Evolutionary conservation across 2,888 invertebrate species (phyloP), one percentile per base, ranked within the genome.

Genomic region (Calephelis perditalis): DNA sequence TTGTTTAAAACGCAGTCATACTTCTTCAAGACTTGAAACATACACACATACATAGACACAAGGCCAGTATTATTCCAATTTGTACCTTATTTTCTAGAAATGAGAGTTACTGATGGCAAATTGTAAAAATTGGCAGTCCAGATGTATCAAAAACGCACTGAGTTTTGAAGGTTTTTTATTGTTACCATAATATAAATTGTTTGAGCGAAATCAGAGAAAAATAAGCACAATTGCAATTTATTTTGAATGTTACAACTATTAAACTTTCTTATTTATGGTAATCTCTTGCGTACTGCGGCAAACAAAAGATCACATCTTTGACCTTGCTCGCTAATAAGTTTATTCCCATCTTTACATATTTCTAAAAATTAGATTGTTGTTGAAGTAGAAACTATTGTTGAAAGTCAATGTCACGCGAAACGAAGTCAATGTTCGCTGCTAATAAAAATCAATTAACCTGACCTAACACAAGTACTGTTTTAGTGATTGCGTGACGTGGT

Each of bases 381-480:
- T 49, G 12, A 49, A 49, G 6, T 9, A n/a, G 7, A 9, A 49
- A 49, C 9, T 49, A 49, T 49, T 49, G 49, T 49, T 9, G 5
- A 9, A 12, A 12, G 12, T 49, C 5, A 49, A 49, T 9, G 49
- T 49, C 49, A 49, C 49, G 49, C 49, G 12, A 49, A 5, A 9
- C 10, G 49, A 9, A 9, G 8, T 49, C 26, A 49, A 49, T 49
- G 49, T 49, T 12, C 10, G 49, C 49, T 49, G 15, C n/a, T 49
- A 49, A 49, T 26, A 49, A 49, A 49, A 6, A 49, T 49, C 10
- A 49, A 49, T 5, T n/a, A 49, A 49, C 49, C 10, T 49, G 49
- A 49, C 49, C 49, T 49, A 49, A 9, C n/a, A 12, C 49, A 49
- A 49, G 26, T 49, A 3, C 26, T 49, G n/a, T 49, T 49, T 49